Conservation (phyloP, 2,888 invertebrate species). For the Timandra comae region DNA sequence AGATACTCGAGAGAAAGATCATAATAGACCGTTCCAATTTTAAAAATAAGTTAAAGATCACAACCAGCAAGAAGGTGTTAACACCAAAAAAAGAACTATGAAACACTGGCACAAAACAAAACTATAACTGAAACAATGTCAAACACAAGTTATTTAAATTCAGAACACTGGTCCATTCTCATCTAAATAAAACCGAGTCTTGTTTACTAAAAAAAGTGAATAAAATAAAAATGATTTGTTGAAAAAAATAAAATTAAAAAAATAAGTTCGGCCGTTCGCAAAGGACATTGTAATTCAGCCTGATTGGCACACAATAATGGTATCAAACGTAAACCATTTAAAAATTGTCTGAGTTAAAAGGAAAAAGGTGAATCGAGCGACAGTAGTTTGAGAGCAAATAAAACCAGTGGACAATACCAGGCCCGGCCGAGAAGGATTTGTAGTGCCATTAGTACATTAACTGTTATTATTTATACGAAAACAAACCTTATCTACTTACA, state of each 20-base stretch:
- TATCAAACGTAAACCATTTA: constrained; percentile 74
- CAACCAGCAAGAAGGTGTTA: neutral
- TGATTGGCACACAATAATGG: constrained; percentile 78
- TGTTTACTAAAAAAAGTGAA: constrained; percentile 59
- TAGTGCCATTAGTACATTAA: constrained; percentile 64
- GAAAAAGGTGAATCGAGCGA: constrained; percentile 57
- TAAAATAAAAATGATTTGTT: constrained; percentile 64
- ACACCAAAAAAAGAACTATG: constrained; percentile 1
- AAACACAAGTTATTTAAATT: constrained; percentile 58
- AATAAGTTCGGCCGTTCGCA: constrained; percentile 63
- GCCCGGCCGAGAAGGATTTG: constrained; percentile 63
- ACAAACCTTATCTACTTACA: constrained; percentile 17
- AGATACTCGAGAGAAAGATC: too few relatives aligned
- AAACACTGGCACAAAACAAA: constrained; percentile 6
- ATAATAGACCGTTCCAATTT: too few relatives aligned
- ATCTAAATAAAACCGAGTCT: constrained; percentile 67
- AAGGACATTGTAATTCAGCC: constrained; percentile 76
- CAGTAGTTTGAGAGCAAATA: constrained; percentile 65
- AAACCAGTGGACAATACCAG: constrained; percentile 67
- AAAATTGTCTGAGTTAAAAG: constrained; percentile 72
- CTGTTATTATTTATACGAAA: constrained; percentile 19
- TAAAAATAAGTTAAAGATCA: too few relatives aligned
- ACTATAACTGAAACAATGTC: constrained; percentile 34
- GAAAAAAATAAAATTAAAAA: constrained; percentile 61
- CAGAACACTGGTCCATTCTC: constrained; percentile 44